Base-by-base conservation (phyloP, 2,113 vertebrate species). In the Azemiops feae region DNA sequence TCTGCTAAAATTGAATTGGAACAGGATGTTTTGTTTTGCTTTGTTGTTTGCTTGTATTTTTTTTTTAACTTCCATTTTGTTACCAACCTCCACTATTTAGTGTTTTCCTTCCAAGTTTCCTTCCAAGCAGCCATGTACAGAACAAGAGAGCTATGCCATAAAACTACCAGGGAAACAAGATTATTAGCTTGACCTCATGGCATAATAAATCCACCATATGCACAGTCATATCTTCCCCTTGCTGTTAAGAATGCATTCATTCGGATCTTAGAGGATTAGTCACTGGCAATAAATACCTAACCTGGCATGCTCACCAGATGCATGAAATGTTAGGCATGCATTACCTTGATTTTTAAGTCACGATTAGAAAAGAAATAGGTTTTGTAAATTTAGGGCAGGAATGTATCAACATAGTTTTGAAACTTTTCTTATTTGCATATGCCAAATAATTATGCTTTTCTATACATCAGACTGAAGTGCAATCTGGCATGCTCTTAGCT, bases 211-310 rank as follows among this genome's bases (percentile, higher is more conserved):
- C 0, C 27, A 85, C 85, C 86, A 1, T 50, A 3, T 89, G 93
- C 0, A 0, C 69, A 92, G 43, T 43, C 64, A 57, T 81, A 89
- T 89, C 20, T 47, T 90, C 30, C 11, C 93, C 52, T 69, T 92
- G 89, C 88, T 93, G 92, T 89, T 96, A 94, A 94, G 92, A 27
- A 87, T 60, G 94, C 93, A 86, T 93, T 95, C 45, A 3, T 93
- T 93, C 11, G 87, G 88, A 91, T 3, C 0, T 93, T 95, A 95
- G 93, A 95, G 91, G 96, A 95, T 97, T 96, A 96, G 92, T 58
- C 50, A 88, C 91, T 89, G 93, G 69, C 91, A 95, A 95, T 96
- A 96, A 96, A 96, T 95, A 52, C 88, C 93, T 95, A 97, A 95
- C 92, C 94, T 92, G 87, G 20, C 45, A 53, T 0, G 47, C 93